Evolutionary conservation across 2,797 vertebrate species (phyloP).

Genomic region (Triplophysa yarkandensis): DNA sequence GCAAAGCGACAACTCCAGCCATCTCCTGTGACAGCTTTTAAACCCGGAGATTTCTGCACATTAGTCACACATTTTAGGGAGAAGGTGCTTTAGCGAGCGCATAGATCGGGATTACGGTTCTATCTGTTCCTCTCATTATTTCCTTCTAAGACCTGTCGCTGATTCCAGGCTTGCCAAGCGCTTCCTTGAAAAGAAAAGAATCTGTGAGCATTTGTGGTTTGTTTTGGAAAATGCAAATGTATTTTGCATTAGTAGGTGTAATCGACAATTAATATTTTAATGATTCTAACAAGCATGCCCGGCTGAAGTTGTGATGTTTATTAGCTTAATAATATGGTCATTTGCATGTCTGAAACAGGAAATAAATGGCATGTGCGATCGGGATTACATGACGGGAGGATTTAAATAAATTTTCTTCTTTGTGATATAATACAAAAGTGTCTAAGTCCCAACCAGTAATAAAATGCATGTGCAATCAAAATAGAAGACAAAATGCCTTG

Average conservation of each 20-base stretch:
- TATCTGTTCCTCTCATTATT: constrained; percentile 79
- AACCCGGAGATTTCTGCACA: constrained; percentile 83
- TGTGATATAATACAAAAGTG: constrained; percentile 48
- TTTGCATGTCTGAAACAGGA: constrained; percentile 63
- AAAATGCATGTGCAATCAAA: constrained; percentile 10
- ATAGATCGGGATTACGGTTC: constrained; percentile 82
- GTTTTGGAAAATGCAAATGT: constrained; percentile 77
- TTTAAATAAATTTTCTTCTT: constrained; percentile 73
- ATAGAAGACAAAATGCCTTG: constrained; percentile 61
- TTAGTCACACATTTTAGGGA: constrained; percentile 86
- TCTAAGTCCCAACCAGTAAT: constrained; percentile 3
- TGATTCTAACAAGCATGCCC: constrained; percentile 71
- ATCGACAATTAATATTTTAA: constrained; percentile 83
- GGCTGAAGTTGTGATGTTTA: constrained; percentile 68
- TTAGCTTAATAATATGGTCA: constrained; percentile 63
- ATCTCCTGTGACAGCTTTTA: constrained; percentile 77
- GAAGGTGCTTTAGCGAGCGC: constrained; percentile 83
- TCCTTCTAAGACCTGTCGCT: constrained; percentile 72
- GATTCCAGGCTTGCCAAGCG: constrained; percentile 78
- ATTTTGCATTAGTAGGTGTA: constrained; percentile 75
- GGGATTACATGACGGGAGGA: constrained; percentile 71
- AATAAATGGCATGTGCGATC: constrained; percentile 57
- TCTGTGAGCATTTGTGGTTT: constrained; percentile 73
- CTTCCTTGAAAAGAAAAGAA: constrained; percentile 70
- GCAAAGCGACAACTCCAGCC: constrained; percentile 75